Evolutionary conservation across 2,888 invertebrate genomes (phyloP), one percentile per base, ranked within the genome.

Genomic region (Agrotis segetum): DNA sequence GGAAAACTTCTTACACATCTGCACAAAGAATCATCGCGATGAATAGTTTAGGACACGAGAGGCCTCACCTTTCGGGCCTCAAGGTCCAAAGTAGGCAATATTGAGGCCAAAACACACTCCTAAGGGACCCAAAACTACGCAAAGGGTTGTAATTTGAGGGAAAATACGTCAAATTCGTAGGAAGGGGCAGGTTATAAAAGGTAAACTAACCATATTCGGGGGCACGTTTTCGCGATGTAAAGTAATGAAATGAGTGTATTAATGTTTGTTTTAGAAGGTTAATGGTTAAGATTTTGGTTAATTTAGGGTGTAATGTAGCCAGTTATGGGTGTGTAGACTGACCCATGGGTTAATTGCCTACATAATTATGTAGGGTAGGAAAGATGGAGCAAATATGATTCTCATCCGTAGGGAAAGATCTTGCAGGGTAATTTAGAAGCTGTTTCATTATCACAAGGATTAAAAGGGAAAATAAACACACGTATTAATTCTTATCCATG

Each of bases 131-230:
- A 73, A 74, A 81, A 71, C 77, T 69, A 68, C 60, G 52, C 24
- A 79, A 83, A 79, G 68, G 79, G 84, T 84, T 83, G 74, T 79
- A 83, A 82, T 84, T 77, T 73, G 70, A 77, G 49, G 56, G 50
- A 34, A 65, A 74, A 84, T 61, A 81, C 67, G 70, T 79, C 65
- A 76, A 66, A 74, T 74, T 70, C 67, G 55, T 74, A 56, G 62
- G 16, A 68, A n/a, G 21, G 56, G 40, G n/a, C 52, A 52, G 13
- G 52, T 64, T 59, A 56, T 52, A 53, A 46, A 64, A 60, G 66
- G 67, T 74, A 71, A 77, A 82, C 67, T 69, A 67, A 63, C 76
- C 58, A 58, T 82, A 84, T 83, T 84, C 79, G 50, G 21, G 34
- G 55, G 59, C 82, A 83, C 84, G 78, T 84, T 78, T 66, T 13